Evolutionary conservation across 1,140 invertebrate species (phyloP), one percentile per base, ranked within the genome.

Genomic region (Pseudobourletiella spinata): DNA sequence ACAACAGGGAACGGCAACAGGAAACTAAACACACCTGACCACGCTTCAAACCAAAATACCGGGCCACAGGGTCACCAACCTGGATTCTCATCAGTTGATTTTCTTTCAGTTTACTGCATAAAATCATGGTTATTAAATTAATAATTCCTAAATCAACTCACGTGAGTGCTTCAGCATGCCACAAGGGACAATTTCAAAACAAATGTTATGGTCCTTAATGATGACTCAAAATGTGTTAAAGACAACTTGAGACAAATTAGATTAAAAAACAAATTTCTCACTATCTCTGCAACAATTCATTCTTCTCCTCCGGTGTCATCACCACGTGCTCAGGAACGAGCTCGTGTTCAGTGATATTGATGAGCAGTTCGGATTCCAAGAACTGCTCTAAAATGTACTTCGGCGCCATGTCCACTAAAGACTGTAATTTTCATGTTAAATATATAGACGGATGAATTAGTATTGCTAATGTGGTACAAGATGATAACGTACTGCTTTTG

Each of bases 311-410:
- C 0, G 90, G 88, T 20, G 91, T 98, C 78, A 99, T 85, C 1
- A 99, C 91, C 60, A 98, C 94, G 76, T 99, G 97, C 76, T 99
- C 95, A 0, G 97, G 97, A 3, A 99, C 96, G 67, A 99, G 74
- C 78, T 98, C 95, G 75, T 99, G 97, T 76, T 99, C 96, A 3
- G 96, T 99, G 26, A 99, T 98, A 75, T 99, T 99, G 51, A 99
- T 95, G 3, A 99, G 78, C 22, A 99, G 76, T 77, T 99, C 97
- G 0, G 95, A 94, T 78, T 99, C 97, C 14, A 98, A 74, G 76
- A 99, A 99, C 71, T 98, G 91, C 79, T 99, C 97, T 52, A 99
- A 76, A 71, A 96, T 98, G 73, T 99, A 99, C 76, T 99, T 99
- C 0, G 95, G 95, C 1, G 95, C 94, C 95, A 99, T 98, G 71